A percentile compares a stretch with the other conserved stretches of the same genome.
Conservation (phyloP, 1,140 invertebrate genomes). For the Scaptodrosophila lebanonensis region DNA sequence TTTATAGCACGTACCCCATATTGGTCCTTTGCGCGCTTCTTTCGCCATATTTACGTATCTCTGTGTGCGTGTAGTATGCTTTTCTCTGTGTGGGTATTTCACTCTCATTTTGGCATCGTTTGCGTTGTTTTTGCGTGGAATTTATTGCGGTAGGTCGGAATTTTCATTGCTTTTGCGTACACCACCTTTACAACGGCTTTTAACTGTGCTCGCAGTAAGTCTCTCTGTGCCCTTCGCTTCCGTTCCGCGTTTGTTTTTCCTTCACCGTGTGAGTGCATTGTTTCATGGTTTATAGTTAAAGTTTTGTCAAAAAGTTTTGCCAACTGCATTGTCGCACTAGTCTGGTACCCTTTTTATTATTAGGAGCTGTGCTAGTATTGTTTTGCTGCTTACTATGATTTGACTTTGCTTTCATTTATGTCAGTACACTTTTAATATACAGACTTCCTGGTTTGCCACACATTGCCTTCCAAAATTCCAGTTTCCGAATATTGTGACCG, state of each 20-base stretch:
- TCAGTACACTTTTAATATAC: too few species aligned
- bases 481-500: too few species aligned
- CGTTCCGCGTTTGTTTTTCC: conserved; percentile 5
- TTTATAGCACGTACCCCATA: conserved; percentile 37
- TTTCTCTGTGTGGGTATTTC: conserved; percentile 36
- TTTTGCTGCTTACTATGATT: too few species aligned
- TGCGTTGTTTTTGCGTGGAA: conserved; percentile 48
- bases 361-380: too few species aligned
- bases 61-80: conserved; percentile 25
- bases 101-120: conserved; percentile 55
- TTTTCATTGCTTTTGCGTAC: conserved; percentile 54
- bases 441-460: too few species aligned
- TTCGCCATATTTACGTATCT: conserved; percentile 13
- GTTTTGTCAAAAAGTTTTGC: conserved; percentile 12
- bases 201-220: too few species aligned
- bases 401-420: too few species aligned
- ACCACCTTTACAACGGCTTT: not conserved
- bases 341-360: too few species aligned
- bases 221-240: not conserved
- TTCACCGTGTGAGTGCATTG: conserved; percentile 4
- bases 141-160: conserved; percentile 76
- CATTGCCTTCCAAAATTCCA: too few species aligned
- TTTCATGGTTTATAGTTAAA: conserved; percentile 39
- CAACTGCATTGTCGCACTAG: too few species aligned
- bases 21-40: too few species aligned